Base-by-base conservation (phyloP, 2,113 vertebrate species). In the Nannobrachium achirus region DNA sequence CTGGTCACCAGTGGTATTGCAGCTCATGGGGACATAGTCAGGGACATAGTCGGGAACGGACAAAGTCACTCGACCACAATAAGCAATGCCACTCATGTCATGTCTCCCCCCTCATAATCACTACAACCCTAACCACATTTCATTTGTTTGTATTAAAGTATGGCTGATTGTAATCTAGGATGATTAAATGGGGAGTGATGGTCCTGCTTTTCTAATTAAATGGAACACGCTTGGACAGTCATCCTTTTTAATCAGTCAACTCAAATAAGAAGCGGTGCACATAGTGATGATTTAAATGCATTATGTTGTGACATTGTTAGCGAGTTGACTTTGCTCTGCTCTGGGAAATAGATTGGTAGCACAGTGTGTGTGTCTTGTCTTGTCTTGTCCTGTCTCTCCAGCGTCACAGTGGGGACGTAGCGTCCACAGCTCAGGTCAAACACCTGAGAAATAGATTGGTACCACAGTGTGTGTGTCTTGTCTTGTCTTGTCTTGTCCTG, bases 71-170 rank as follows among this genome's bases (percentile, higher is more conserved):
- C n/a, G n/a, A n/a, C 49, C 70, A 42, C 45, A 67, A 71, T 74
- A 77, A 63, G 70, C 62, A 56, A 46, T 13, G 1, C 16, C 39
- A 7, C 40, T 77, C 60, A 45, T 80, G 78, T 56, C 72, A 60
- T 69, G 25, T 53, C 71, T 76, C 66, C 77, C 71, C 62, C 60
- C 25, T 33, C 39, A 10, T 78, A 80, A 81, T 84, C 66, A 62
- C 57, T 72, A 79, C 80, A 81, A 83, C 80, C 81, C 66, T 76
- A 76, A 85, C 80, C 74, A 69, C 75, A 78, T 80, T 81, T 53
- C 41, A 77, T 84, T 85, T 81, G 67, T 82, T 78, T 79, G 80
- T 81, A 81, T 86, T 74, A 80, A 83, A 76, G 75, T 55, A 72
- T 19, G 66, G 57, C 52, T 67, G 71, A 80, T 73, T 40, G 71